A percentile compares a stretch with the other conserved stretches of the same genome.
Evolutionary conservation across 2,797 vertebrate species (phyloP).

Genomic region (Acrocephalus scirpaceus): DNA sequence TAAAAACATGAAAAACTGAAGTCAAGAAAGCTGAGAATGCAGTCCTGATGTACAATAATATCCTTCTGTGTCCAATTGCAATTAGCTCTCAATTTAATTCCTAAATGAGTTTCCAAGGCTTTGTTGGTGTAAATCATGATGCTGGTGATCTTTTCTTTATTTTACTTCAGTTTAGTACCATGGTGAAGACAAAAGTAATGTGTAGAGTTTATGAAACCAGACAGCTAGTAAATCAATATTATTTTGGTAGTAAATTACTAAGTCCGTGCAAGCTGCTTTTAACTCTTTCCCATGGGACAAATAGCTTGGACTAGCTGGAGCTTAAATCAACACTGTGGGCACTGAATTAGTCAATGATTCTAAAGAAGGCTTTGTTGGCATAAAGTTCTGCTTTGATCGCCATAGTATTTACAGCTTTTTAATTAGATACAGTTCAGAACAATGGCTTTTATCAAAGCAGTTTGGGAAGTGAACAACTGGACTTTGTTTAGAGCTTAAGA

Average conservation of each 20-base stretch:
- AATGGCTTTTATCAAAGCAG: conserved; percentile 62
- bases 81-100: conserved; percentile 50
- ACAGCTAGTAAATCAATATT: conserved; percentile 74
- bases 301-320: conserved; percentile 66
- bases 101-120: conserved; percentile 29
- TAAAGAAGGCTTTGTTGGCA: conserved; percentile 67
- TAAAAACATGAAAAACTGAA: not conserved
- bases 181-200: conserved; percentile 52
- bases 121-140: conserved; percentile 31
- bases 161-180: conserved; percentile 17
- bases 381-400: conserved; percentile 66
- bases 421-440: conserved; percentile 67
- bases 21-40: not conserved
- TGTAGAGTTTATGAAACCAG: conserved; percentile 66
- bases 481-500: conserved; percentile 53
- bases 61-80: not conserved
- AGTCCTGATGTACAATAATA: not conserved
- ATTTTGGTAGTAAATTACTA: conserved; percentile 72
- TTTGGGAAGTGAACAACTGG: conserved; percentile 52
- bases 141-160: conserved; percentile 36
- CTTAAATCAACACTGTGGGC: conserved; percentile 69
- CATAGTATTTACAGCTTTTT: conserved; percentile 59
- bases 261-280: conserved; percentile 63
- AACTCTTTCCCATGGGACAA: conserved; percentile 74
- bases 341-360: conserved; percentile 60